Percentiles rank a stretch among this genome's conserved stretches.
These are phyloP conservation scores for Oophaga pumilio DNA, from an alignment of 2,113 vertebrate genomes.

Conservation along the genomic window DNA sequence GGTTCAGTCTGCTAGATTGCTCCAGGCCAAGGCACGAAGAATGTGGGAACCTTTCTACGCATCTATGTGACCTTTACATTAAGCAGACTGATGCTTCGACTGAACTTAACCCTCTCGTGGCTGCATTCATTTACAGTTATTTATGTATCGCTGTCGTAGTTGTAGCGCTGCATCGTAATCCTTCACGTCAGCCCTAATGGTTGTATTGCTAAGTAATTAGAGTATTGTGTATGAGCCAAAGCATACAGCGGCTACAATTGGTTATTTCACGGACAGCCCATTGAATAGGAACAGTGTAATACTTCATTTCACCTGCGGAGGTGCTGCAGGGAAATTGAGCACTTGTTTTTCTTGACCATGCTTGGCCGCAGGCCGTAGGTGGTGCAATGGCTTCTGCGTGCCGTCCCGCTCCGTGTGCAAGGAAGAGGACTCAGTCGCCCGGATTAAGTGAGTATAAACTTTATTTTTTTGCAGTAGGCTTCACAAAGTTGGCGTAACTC, in stretches of 20 bases:
- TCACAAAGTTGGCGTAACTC: no score
- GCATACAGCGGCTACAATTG: no score
- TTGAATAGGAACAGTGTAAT: background rate
- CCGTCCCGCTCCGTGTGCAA: no score
- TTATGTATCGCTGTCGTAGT: background rate
- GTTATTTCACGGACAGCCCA: no score
- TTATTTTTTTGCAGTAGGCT: no score
- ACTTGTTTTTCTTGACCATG: background rate
- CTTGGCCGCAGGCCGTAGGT: no score
- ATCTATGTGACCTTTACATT: slow-evolving; percentile 43
- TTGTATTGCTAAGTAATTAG: no score
- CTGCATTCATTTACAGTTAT: background rate
- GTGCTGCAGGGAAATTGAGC: background rate
- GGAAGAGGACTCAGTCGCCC: no score
- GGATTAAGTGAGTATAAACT: no score
- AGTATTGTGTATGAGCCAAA: no score
- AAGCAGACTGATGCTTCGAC: background rate
- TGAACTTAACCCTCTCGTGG: background rate
- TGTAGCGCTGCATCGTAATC: background rate
- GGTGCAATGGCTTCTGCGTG: no score
- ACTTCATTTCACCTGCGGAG: background rate
- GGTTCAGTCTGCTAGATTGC: slow-evolving; percentile 28
- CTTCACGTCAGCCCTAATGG: background rate
- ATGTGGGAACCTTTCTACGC: slow-evolving; percentile 25
- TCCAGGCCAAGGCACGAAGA: slow-evolving; percentile 14